Evolutionary conservation across 1,140 invertebrate genomes (phyloP).

Genomic region (Lithobius niger): DNA sequence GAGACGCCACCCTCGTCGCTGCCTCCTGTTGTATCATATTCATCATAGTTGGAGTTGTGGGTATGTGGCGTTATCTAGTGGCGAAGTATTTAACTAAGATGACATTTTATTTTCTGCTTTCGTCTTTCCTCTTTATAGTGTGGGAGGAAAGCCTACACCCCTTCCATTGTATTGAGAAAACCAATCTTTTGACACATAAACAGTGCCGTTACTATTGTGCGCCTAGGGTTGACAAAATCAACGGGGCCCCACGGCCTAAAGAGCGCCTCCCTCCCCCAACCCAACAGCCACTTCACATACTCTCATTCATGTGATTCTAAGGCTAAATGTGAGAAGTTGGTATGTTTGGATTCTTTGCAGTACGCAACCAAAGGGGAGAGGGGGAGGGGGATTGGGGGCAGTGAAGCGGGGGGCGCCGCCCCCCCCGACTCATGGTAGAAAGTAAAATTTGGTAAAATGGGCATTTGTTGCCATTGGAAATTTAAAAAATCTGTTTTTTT

Average conservation of each 20-base stretch:
- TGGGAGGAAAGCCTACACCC: neutral
- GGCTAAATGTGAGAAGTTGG: too few relatives aligned
- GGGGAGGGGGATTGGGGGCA: too few relatives aligned
- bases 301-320: too few relatives aligned
- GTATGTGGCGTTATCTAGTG: constrained; percentile 40
- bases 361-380: too few relatives aligned
- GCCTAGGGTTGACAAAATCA: neutral
- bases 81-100: neutral
- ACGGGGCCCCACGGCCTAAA: neutral
- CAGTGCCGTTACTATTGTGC: neutral
- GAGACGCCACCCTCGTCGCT: constrained; percentile 55
- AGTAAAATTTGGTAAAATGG: too few relatives aligned
- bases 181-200: neutral
- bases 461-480: too few relatives aligned
- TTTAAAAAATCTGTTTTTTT: too few relatives aligned
- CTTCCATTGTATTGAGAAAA: neutral
- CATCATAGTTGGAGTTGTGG: constrained; percentile 57
- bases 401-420: too few relatives aligned
- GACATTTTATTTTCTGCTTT: neutral
- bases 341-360: too few relatives aligned
- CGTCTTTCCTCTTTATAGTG: neutral
- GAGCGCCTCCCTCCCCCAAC: too few relatives aligned
- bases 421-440: too few relatives aligned
- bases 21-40: constrained; percentile 61
- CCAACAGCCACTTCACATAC: too few relatives aligned